Base-by-base conservation (phyloP, 2,888 invertebrate species). In the Agrochola circellaris region DNA sequence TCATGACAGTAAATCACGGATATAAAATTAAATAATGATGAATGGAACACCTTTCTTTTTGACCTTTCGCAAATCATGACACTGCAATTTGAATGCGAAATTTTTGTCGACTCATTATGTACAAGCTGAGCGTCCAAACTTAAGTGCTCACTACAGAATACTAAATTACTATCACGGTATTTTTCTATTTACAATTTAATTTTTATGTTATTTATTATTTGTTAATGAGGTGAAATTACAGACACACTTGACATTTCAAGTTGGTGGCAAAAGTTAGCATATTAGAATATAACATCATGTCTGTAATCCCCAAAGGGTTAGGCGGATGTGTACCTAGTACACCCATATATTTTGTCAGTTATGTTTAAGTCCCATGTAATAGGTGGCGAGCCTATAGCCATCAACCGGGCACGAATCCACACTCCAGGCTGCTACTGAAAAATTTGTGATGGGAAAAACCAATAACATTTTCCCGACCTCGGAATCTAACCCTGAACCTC, bases 51-150 rank as follows among this genome's bases (percentile, higher is more conserved):
- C 72, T 71, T 77, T 80, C 76, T 51, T 80, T 71, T 80, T 77
- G 80, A 80, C 73, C 80, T 77, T 61, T 80, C 51, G 17, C 42
- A 42, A 23, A 45, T 23, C 42, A 77, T 77, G 80, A 77, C 73
- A 45, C 26, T 9, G 72, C 51, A 60, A 80, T 79, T 72, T 80
- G 30, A 51, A 72, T 45, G 26, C n/a, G 42, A 72, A 80, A 77
- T n/a, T 34, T 72, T 71, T 80, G 11, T 54, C 5, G 4, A 45
- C 13, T 54, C 26, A 65, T 77, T 51, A 45, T 0, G 9, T 13
- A 7, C 38, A 17, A 17, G 48, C 11, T 26, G 75, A 34, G 7
- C 42, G 30, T 42, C 23, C 8, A 17, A 54, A 54, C 17, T 54
- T 51, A 42, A 51, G n/a, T 23, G 23, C 26, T 26, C 17, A 45